Evolutionary conservation across 2,888 invertebrate species (phyloP).

Genomic region (Pristionchus maxplancki): DNA sequence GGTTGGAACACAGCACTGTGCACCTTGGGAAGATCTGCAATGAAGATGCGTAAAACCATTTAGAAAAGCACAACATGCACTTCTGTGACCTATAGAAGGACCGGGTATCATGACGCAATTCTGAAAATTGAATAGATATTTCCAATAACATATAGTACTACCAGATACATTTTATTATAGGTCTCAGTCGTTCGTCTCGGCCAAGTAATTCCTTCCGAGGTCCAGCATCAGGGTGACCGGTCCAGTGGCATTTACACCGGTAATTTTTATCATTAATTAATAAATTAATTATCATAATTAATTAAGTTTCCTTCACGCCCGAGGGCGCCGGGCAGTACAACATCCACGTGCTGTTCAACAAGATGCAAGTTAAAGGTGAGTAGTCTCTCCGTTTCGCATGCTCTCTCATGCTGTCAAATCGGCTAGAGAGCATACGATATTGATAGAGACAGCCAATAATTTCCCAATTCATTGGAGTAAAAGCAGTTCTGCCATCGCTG

Average conservation of each 20-base stretch:
- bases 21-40: too few relatives aligned
- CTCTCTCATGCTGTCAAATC: not conserved
- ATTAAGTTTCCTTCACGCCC: slow-evolving; percentile 81
- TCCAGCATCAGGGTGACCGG: not conserved
- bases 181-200: slow-evolving; percentile 76
- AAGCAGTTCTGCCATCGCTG: not conserved
- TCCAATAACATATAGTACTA: not conserved
- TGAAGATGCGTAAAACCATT: too few relatives aligned
- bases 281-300: slow-evolving; percentile 78
- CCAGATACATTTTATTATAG: slow-evolving; percentile 59
- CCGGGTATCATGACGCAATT: too few relatives aligned
- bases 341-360: slow-evolving; percentile 94
- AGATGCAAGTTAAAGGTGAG: slow-evolving; percentile 87
- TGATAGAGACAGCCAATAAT: not conserved
- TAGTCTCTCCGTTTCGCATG: not conserved
- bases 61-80: too few relatives aligned
- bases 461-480: not conserved
- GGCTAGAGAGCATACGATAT: not conserved
- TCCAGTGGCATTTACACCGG: not conserved
- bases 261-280: slow-evolving; percentile 78
- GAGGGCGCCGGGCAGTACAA: slow-evolving; percentile 83
- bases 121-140: too few relatives aligned
- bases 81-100: too few relatives aligned
- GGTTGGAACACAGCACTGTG: too few relatives aligned
- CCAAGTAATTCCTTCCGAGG: slow-evolving; percentile 81